Percentiles rank a stretch among this genome's conserved stretches.
Evolutionary conservation across 2,888 invertebrate genomes (phyloP).

Genomic region (Nomada fabriciana): DNA sequence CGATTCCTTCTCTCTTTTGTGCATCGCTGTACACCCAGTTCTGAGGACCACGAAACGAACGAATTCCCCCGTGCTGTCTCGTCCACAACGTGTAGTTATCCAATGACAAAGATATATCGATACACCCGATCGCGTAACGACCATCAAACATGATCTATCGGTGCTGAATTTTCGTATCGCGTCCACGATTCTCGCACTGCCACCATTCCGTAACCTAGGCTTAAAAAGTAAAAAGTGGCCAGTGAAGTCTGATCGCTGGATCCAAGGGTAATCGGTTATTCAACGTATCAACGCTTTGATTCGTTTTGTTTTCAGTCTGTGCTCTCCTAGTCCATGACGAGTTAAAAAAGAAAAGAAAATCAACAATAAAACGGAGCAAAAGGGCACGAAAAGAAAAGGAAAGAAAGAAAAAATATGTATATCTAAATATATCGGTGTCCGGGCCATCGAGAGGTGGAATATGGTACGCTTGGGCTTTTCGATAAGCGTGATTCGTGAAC

Average conservation of each 20-base stretch:
- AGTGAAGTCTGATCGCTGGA: conserved; percentile 62
- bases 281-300: conserved; percentile 80
- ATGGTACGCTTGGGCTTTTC: conserved; percentile 50
- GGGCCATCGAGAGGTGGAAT: conserved; percentile 65
- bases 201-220: conserved; percentile 68
- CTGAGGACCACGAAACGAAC: conserved; percentile 34
- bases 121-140: conserved; percentile 17
- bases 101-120: no score
- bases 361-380: conserved; percentile 3
- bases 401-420: conserved; percentile 20
- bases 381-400: conserved; percentile 7
- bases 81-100: conserved; percentile 25
- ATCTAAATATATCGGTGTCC: conserved; percentile 39
- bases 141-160: neutral
- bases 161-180: conserved; percentile 22
- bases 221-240: conserved; percentile 71
- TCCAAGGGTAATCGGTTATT: conserved; percentile 69
- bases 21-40: conserved; percentile 14
- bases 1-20: neutral
- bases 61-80: conserved; percentile 27
- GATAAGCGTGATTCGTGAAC: conserved; percentile 53
- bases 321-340: conserved; percentile 81
- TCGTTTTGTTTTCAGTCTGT: conserved; percentile 82
- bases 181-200: conserved; percentile 51
- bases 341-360: conserved; percentile 51